Evolutionary conservation across 1,140 invertebrate genomes (phyloP).

Genomic region (Anadara kagoshimensis): DNA sequence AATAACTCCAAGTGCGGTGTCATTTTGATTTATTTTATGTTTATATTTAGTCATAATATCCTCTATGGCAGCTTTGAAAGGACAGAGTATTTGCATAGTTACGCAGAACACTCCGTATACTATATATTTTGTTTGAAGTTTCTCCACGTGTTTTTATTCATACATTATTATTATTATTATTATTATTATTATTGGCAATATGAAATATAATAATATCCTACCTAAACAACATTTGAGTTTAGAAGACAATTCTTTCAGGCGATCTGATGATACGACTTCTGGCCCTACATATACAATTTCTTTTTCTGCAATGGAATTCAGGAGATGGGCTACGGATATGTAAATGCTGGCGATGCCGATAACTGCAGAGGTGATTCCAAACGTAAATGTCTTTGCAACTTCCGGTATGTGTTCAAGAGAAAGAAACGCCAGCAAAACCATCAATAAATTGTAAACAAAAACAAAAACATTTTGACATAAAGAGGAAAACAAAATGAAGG

Average conservation of each 20-base stretch:
- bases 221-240: neutral
- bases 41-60: too few relatives aligned
- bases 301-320: conserved; percentile 63
- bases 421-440: conserved; percentile 45
- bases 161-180: too few relatives aligned
- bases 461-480: conserved; percentile 44
- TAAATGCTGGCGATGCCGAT: conserved; percentile 46
- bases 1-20: too few relatives aligned
- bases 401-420: conserved; percentile 57
- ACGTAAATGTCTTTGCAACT: conserved; percentile 50
- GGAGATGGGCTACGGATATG: conserved; percentile 48
- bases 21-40: too few relatives aligned
- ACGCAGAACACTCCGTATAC: too few relatives aligned
- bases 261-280: conserved; percentile 48
- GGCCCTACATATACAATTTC: conserved; percentile 52
- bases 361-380: conserved; percentile 49
- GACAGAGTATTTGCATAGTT: too few relatives aligned
- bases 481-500: conserved; percentile 47
- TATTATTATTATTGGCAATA: too few relatives aligned
- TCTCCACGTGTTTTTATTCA: too few relatives aligned
- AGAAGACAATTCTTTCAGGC: conserved; percentile 31
- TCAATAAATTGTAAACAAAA: conserved; percentile 55
- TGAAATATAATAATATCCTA: too few relatives aligned
- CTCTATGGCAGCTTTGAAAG: too few relatives aligned
- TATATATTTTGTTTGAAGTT: too few relatives aligned